Evolutionary conservation across 1,140 invertebrate genomes (phyloP), one percentile per base, ranked within the genome.

Genomic region (Anastrepha obliqua): DNA sequence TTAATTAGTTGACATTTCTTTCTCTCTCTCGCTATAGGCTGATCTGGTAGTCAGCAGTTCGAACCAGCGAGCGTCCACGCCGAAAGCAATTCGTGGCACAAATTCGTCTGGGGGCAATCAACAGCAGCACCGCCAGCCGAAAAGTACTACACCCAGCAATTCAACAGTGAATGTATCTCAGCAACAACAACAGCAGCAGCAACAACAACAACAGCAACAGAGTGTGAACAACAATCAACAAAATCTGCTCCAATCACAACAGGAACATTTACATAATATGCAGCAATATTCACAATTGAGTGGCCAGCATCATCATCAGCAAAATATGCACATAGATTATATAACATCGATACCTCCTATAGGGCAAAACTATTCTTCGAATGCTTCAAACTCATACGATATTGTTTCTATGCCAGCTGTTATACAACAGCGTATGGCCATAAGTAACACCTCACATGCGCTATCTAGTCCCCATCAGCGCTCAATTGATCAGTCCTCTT

Each of bases 351-450:
- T 93, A 64, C 88, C 91, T n/a, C 93, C 93, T 85, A 90, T 93
- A 51, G 87, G 90, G 8, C 94, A 94, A 88, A 93, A 93, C 3
- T 94, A 94, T 87, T 89, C 94, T 9, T 89, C 94, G 11, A 94
- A 95, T 88, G 93, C 94, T 2, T 94, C 95, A 86, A 95, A 95
- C 88, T 87, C 89, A 2, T 93, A 93, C 47, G 91, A 92, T 47
- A 90, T 92, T 17, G 90, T 91, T 17, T 87, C 94, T 42, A 95
- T 95, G 93, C 94, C 95, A 89, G 95, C 94, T 89, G 95, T 95
- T 0, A 95, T 96, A n/a, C 95, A 95, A 87, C 95, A 95, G 87
- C 89, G 94, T 59, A 94, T 94, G 94, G 91, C 93, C 3, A 89
- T 92, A 0, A 94, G 92, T 85, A 93, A 93, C 87, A 91, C 92